Evolutionary conservation across 2,888 invertebrate species (phyloP).

Genomic region (Nymphalis c-album): DNA sequence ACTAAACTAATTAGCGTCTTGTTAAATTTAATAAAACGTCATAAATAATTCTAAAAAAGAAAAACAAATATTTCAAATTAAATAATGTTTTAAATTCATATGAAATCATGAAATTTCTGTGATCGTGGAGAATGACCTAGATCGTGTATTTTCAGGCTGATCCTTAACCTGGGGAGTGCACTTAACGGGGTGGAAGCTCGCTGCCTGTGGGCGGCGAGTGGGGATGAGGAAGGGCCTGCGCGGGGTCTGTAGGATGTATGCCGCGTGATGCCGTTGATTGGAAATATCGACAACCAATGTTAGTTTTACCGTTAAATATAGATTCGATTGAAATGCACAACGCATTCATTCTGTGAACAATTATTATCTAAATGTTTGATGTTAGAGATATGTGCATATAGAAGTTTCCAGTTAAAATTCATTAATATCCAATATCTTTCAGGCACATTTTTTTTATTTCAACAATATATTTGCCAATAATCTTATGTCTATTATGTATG

Average conservation of each 20-base stretch:
- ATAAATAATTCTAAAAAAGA: not conserved
- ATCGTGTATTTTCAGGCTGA: slow-evolving; percentile 31
- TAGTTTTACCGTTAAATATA: not conserved
- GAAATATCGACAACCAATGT: slow-evolving; percentile 5
- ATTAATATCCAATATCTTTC: too few relatives aligned
- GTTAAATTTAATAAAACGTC: not conserved
- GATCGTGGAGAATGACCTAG: slow-evolving; percentile 29
- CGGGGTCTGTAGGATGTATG: slow-evolving; percentile 20
- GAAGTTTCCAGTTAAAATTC: too few relatives aligned
- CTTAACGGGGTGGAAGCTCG: slow-evolving; percentile 28
- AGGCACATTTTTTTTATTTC: too few relatives aligned
- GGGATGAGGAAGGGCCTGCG: slow-evolving; percentile 13
- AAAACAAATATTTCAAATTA: slow-evolving; percentile 1
- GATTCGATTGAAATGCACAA: not conserved
- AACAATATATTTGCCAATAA: not conserved
- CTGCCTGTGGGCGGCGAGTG: slow-evolving; percentile 12
- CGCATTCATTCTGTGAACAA: too few relatives aligned
- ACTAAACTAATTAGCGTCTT: slow-evolving; percentile 3
- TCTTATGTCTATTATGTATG: not conserved
- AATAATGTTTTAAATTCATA: not conserved
- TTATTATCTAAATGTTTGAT: too few relatives aligned
- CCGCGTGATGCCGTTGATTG: slow-evolving; percentile 16
- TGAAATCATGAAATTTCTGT: not conserved
- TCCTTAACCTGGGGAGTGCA: slow-evolving; percentile 38
- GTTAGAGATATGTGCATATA: too few relatives aligned